A percentile compares a stretch with the other conserved stretches of the same genome.
Evolutionary conservation across 2,113 vertebrate genomes (phyloP).

Genomic region (Hippocampus comes): DNA sequence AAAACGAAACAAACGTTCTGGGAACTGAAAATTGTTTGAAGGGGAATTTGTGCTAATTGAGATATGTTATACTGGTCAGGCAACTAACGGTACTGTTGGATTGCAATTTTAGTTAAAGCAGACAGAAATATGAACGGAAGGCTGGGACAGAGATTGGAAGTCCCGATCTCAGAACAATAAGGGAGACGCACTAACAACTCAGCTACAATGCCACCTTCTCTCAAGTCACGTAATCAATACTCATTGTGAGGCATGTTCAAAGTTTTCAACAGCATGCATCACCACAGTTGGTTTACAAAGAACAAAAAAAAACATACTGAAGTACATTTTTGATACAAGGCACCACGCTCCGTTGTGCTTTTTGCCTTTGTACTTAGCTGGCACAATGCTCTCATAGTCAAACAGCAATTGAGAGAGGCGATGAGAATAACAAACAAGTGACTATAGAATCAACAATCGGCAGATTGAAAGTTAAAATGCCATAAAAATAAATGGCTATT

Average conservation of each 20-base stretch:
- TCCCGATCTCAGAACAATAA: neutral
- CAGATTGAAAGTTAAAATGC: conserved; percentile 70
- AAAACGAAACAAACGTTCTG: too few relatives aligned
- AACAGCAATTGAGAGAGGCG: conserved; percentile 27
- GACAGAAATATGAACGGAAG: too few relatives aligned
- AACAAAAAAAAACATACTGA: neutral
- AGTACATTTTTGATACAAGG: neutral
- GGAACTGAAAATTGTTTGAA: too few relatives aligned
- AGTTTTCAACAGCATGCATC: neutral
- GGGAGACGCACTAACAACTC: neutral
- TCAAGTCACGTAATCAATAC: neutral
- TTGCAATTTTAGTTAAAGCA: too few relatives aligned
- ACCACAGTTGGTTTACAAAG: neutral
- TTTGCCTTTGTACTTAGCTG: conserved; percentile 23
- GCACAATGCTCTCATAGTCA: conserved; percentile 41
- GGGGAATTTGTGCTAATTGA: too few relatives aligned
- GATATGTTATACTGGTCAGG: too few relatives aligned
- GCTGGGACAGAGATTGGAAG: neutral
- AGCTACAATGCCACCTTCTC: neutral
- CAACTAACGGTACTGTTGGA: too few relatives aligned
- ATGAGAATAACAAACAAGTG: conserved; percentile 38
- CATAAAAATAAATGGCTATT: conserved; percentile 65
- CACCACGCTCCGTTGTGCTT: neutral
- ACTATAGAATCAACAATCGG: conserved; percentile 52
- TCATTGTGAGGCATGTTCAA: neutral